These are phyloP conservation scores for Perodicticus potto DNA, from an alignment of 2,797 vertebrate genomes.

Conservation along the genomic window DNA sequence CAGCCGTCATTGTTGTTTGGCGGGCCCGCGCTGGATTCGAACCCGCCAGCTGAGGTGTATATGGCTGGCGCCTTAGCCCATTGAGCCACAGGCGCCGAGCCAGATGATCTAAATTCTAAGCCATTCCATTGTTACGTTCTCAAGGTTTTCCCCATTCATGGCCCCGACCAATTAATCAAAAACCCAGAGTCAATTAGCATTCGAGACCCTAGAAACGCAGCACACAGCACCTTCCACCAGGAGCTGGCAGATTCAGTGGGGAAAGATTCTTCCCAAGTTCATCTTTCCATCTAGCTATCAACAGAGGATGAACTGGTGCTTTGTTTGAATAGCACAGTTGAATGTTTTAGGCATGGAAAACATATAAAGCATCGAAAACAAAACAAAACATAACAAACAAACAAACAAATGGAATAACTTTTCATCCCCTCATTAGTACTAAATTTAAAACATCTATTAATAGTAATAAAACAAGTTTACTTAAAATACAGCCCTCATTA, in stretches of 20 bases:
- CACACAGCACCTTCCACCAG: too few species aligned
- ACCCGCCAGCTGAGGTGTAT: too few species aligned
- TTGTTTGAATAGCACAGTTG: conserved; percentile 56
- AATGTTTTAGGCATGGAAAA: conserved; percentile 41
- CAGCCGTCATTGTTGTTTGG: too few species aligned
- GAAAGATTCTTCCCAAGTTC: not conserved
- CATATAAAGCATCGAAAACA: conserved; percentile 68
- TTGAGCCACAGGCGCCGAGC: too few species aligned
- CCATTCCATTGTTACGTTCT: not conserved
- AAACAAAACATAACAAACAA: conserved; percentile 76
- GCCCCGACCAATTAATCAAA: not conserved
- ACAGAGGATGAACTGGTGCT: not conserved
- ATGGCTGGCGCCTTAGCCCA: too few species aligned
- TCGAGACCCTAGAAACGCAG: not conserved
- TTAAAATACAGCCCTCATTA: conserved; percentile 66
- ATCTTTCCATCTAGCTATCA: conserved; percentile 3
- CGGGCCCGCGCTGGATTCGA: too few species aligned
- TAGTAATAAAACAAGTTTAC: conserved; percentile 72
- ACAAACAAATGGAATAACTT: conserved; percentile 73
- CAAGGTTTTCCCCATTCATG: not conserved
- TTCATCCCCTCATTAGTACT: conserved; percentile 75
- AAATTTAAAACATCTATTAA: conserved; percentile 73
- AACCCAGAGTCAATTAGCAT: not conserved
- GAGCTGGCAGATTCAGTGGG: not conserved
- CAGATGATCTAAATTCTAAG: not conserved